Conservation (phyloP, 2,888 invertebrate genomes). For the Anodontia alba region DNA sequence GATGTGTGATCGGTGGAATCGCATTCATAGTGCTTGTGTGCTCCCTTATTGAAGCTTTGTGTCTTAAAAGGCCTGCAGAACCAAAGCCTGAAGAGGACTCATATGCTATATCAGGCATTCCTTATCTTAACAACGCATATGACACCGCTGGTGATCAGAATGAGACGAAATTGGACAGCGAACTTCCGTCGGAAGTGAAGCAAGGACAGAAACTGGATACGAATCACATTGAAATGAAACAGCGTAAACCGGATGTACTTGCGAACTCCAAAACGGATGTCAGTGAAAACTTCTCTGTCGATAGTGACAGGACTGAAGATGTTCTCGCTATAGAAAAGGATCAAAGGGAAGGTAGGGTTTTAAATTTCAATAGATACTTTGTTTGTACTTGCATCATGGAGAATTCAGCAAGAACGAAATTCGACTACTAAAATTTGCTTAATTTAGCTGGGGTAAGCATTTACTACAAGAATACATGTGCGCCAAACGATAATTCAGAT, state of each 20-base stretch:
- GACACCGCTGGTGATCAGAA: not conserved
- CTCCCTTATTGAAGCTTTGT: conserved; percentile 39
- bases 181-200: not conserved
- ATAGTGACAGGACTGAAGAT: conserved; percentile 6
- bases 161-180: not conserved
- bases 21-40: conserved; percentile 38
- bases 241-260: not conserved
- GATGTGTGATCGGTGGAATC: conserved; percentile 45
- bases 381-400: too few relatives aligned
- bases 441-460: too few relatives aligned
- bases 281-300: conserved; percentile 17
- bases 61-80: not conserved
- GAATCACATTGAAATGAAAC: not conserved
- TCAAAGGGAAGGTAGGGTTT: not conserved
- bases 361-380: too few relatives aligned
- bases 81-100: not conserved
- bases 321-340: not conserved
- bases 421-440: too few relatives aligned
- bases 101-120: not conserved
- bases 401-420: too few relatives aligned
- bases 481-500: too few relatives aligned
- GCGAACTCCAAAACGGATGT: not conserved
- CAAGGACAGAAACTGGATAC: not conserved
- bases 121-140: not conserved
- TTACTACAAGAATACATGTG: too few relatives aligned